A percentile compares a stretch with the other conserved stretches of the same genome.
These are phyloP conservation scores for Ursus arctos DNA, from an alignment of 2,113 vertebrate genomes.

Conservation along the genomic window DNA sequence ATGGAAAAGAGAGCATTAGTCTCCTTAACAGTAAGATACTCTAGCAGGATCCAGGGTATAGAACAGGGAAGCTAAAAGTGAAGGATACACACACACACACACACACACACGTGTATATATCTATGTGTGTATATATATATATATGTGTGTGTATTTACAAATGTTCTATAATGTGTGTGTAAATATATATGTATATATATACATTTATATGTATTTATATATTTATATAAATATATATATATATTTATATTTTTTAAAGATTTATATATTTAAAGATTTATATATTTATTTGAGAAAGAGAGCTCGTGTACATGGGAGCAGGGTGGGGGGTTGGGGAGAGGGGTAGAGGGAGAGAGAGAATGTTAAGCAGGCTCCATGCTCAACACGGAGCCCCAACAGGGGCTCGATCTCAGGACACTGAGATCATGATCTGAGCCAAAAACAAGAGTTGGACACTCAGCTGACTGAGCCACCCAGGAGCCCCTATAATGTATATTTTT, in stretches of 20 bases:
- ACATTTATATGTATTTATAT: background rate
- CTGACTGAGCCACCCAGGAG: background rate
- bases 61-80: background rate
- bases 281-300: background rate
- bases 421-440: background rate
- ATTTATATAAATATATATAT: background rate
- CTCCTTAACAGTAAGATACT: background rate
- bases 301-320: background rate
- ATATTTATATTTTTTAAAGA: too few species aligned
- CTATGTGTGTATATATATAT: too few species aligned
- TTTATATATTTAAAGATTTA: background rate
- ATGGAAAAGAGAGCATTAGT: background rate
- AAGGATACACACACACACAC: background rate
- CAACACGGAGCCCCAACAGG: background rate
- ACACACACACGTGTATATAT: too few species aligned
- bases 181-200: too few species aligned
- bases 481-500: background rate
- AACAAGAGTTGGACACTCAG: background rate
- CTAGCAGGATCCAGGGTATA: background rate
- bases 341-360: background rate
- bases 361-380: background rate
- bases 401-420: background rate
- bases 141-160: background rate
- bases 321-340: background rate
- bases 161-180: background rate